A percentile compares a stretch with the other conserved stretches of the same genome.
These are phyloP conservation scores for Grammomys surdaster DNA, from an alignment of 2,113 vertebrate species.

Conservation along the genomic window DNA sequence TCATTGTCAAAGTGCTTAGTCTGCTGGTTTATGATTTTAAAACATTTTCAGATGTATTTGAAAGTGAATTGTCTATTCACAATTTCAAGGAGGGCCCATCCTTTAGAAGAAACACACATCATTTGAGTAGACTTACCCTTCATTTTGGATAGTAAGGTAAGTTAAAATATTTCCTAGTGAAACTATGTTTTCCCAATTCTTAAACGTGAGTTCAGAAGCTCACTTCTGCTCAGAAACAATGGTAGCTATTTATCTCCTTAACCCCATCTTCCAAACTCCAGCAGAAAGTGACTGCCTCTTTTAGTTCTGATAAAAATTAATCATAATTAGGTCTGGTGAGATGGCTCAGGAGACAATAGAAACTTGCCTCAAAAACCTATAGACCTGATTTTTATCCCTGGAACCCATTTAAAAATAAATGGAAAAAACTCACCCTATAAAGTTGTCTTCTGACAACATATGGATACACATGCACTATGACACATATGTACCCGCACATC, in stretches of 20 bases:
- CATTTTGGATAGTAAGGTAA: not conserved
- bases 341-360: not conserved
- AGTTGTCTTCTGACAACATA: not conserved
- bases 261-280: not conserved
- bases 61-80: not conserved
- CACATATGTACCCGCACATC: too few relatives aligned
- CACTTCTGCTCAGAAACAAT: not conserved
- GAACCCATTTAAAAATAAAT: not conserved
- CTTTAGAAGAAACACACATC: not conserved
- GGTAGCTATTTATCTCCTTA: not conserved
- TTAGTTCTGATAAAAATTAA: not conserved
- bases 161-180: not conserved
- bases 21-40: not conserved
- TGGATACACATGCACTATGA: too few relatives aligned
- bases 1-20: fast-evolving
- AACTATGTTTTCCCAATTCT: not conserved
- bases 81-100: not conserved
- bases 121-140: not conserved
- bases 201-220: not conserved
- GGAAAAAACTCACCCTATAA: too few relatives aligned
- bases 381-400: not conserved
- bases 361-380: not conserved
- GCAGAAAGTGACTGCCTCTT: not conserved
- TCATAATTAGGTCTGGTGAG: not conserved
- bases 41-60: not conserved